Percentiles rank a stretch among this genome's conserved stretches.
Conservation (phyloP, 2,888 invertebrate genomes). For the Melinopterus prodromus region DNA sequence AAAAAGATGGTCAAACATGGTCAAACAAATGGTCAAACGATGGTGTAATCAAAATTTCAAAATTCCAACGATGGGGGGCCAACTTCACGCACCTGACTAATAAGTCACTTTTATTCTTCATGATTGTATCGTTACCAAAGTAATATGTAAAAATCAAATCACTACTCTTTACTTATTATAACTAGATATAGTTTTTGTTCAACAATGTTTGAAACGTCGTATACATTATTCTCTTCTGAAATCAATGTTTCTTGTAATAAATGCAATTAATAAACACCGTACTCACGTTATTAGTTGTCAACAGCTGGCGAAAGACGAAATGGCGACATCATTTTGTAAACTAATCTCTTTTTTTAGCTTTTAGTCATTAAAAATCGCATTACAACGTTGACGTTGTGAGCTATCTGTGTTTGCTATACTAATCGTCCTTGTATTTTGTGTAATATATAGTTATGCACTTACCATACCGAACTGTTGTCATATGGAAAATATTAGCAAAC, state of each 20-base stretch:
- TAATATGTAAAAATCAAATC: no score
- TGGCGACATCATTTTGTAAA: not conserved
- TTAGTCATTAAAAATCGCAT: not conserved
- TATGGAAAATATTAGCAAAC: not conserved
- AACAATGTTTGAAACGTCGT: no score
- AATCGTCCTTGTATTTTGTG: not conserved
- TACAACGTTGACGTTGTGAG: not conserved
- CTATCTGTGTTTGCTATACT: not conserved
- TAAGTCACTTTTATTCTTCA: no score
- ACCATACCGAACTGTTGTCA: not conserved
- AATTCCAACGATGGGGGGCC: no score
- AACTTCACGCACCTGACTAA: no score
- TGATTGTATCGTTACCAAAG: no score
- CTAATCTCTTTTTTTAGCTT: not conserved
- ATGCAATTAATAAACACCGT: not conserved
- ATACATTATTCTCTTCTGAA: not conserved
- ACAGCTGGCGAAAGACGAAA: not conserved
- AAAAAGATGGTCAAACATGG: no score
- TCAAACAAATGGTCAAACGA: no score
- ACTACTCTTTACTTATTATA: no score
- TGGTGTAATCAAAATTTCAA: no score
- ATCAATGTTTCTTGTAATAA: not conserved
- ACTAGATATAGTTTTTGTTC: no score
- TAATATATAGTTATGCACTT: not conserved
- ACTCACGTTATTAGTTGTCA: not conserved